These are phyloP conservation scores for Hydractinia echinata DNA, from an alignment of 30 jellyfish, hydroid and myxozoan genomes.

Conservation along the genomic window DNA sequence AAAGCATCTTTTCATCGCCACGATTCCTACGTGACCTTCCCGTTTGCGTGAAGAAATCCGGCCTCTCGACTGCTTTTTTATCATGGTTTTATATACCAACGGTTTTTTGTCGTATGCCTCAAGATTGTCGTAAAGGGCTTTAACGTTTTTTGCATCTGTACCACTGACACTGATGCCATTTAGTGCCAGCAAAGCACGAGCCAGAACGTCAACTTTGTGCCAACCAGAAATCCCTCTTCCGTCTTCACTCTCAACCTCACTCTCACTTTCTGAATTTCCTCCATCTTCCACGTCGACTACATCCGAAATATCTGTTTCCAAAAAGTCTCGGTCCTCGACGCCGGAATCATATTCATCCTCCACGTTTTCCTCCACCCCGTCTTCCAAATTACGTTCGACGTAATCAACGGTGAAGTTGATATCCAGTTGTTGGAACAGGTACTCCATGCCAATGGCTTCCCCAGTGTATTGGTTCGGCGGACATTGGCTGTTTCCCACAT, in stretches of 20 bases:
- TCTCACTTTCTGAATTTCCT: neutral
- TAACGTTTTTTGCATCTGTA: conserved; percentile 5
- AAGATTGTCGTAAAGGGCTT: conserved; percentile 8
- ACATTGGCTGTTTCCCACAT: neutral
- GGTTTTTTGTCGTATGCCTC: conserved; percentile 35
- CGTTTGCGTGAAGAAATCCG: conserved; percentile 20
- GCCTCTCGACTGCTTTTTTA: conserved; percentile 15
- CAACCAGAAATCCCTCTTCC: conserved; percentile 24
- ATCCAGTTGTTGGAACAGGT: conserved; percentile 22
- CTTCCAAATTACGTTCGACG: conserved; percentile 9
- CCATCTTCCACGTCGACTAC: conserved; percentile 5
- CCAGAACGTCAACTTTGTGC: conserved; percentile 29
- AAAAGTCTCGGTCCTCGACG: neutral
- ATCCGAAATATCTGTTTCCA: neutral
- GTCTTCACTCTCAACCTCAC: neutral
- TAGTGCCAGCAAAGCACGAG: conserved; percentile 20
- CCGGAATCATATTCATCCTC: neutral
- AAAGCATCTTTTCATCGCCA: conserved; percentile 27
- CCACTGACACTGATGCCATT: conserved; percentile 16
- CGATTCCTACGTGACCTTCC: conserved; percentile 16
- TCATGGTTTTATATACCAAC: neutral
- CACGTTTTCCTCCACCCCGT: conserved; percentile 8
- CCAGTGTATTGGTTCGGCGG: conserved; percentile 7
- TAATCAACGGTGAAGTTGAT: neutral
- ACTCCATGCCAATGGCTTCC: conserved; percentile 43